Conservation (phyloP, 2,113 vertebrate genomes). For the Pelecanus crispus region DNA sequence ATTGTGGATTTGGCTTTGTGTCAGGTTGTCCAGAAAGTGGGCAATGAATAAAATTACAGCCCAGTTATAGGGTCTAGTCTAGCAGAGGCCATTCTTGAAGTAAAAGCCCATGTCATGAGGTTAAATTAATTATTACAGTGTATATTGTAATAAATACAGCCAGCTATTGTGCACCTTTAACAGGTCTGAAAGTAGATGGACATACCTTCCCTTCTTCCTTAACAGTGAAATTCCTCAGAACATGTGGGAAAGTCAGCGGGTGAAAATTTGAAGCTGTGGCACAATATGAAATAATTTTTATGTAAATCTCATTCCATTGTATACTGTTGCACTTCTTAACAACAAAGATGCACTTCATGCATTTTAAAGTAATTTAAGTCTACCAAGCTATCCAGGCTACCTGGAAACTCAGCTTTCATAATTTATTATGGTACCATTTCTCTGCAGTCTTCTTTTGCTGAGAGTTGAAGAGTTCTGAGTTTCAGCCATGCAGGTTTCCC, state of each 20-base stretch:
- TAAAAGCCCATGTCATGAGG: neutral
- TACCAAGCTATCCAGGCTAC: neutral
- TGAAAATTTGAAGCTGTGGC: neutral
- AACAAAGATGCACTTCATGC: neutral
- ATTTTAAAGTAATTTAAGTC: neutral
- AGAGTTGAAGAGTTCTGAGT: neutral
- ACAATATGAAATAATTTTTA: neutral
- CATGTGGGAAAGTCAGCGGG: neutral
- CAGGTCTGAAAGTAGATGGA: neutral
- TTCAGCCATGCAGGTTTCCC: neutral
- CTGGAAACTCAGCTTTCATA: neutral
- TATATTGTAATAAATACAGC: neutral
- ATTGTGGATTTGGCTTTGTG: neutral
- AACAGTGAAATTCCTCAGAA: neutral
- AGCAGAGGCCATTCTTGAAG: neutral
- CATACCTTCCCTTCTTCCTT: neutral
- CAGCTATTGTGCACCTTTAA: neutral
- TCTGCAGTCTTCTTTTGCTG: neutral
- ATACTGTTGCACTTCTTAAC: neutral
- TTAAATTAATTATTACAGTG: neutral
- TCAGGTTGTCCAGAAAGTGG: neutral
- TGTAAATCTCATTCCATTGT: neutral
- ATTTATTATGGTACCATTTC: neutral
- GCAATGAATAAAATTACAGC: neutral
- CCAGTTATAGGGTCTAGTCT: neutral